These are phyloP conservation scores for Nasua narica DNA, from an alignment of 2,797 vertebrate genomes.

Conservation along the genomic window DNA sequence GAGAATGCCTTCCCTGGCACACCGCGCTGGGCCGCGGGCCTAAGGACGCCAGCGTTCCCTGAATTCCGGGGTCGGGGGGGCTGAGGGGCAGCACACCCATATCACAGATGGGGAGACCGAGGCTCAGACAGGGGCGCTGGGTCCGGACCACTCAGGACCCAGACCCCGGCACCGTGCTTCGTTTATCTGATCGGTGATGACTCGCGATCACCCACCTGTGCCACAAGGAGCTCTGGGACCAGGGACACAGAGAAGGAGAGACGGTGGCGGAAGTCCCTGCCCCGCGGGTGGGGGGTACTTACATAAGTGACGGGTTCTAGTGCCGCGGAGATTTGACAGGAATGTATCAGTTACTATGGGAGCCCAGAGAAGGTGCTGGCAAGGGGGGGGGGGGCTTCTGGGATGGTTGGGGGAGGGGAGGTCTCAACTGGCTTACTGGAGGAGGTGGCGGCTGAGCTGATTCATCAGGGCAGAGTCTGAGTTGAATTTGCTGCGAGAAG, in stretches of 20 bases:
- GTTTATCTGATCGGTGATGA: fast-evolving
- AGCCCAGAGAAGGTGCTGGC: neutral
- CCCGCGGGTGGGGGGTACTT: too few relatives aligned
- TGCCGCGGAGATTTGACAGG: neutral
- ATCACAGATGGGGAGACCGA: neutral
- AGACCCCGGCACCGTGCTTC: neutral
- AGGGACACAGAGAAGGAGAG: neutral
- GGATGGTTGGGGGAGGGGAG: too few relatives aligned
- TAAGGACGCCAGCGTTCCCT: neutral
- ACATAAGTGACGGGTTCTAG: too few relatives aligned
- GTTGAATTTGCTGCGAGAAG: neutral
- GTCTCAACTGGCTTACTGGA: neutral
- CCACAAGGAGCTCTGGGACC: neutral
- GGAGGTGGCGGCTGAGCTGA: neutral
- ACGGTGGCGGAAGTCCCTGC: neutral
- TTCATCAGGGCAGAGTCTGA: neutral
- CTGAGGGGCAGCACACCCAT: neutral
- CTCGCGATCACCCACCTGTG: neutral
- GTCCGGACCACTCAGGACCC: neutral
- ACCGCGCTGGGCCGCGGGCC: neutral
- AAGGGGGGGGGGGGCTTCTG: neutral
- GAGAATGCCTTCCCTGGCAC: neutral
- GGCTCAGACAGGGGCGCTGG: neutral
- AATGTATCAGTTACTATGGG: neutral
- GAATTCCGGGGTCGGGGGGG: neutral